phyloP scores from a whole-genome alignment of 1,140 invertebrate genomes.

The Dendroctonus valens region DNA sequence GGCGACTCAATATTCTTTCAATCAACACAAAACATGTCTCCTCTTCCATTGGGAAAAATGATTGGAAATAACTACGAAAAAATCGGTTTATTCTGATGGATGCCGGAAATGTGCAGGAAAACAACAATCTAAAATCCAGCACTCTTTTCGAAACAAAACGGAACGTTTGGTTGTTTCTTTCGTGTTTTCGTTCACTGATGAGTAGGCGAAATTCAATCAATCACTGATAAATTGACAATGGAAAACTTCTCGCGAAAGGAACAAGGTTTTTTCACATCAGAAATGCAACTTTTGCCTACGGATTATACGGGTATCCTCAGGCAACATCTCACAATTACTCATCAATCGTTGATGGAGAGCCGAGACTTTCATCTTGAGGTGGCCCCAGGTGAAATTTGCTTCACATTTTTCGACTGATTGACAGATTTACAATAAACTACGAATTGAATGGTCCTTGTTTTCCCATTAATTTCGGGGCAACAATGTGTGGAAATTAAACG shows the following conservation, averaged over 20 bases:
- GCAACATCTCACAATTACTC: not conserved
- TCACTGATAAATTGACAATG: no score
- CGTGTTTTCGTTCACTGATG: not conserved
- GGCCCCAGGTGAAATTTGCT: not conserved
- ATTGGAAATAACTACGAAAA: constrained; percentile 36
- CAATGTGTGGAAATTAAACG: no score
- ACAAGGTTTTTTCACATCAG: no score
- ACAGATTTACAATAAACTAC: no score
- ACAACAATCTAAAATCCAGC: constrained; percentile 24
- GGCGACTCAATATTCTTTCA: constrained; percentile 42
- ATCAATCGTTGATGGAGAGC: no score
- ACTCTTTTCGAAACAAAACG: constrained; percentile 20
- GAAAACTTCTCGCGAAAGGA: no score
- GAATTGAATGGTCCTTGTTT: no score
- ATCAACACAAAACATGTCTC: constrained; percentile 40
- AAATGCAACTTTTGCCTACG: not conserved
- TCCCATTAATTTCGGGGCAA: no score
- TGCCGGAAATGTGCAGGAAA: constrained; percentile 27
- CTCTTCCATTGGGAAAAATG: constrained; percentile 37
- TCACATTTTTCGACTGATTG: not conserved
- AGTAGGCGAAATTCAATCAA: no score
- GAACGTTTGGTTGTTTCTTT: constrained; percentile 4
- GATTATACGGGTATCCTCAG: not conserved
- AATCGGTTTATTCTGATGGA: constrained; percentile 9
- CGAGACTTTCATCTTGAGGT: no score